Conservation (phyloP, 2,113 vertebrate genomes). For the Petroica traversi region DNA sequence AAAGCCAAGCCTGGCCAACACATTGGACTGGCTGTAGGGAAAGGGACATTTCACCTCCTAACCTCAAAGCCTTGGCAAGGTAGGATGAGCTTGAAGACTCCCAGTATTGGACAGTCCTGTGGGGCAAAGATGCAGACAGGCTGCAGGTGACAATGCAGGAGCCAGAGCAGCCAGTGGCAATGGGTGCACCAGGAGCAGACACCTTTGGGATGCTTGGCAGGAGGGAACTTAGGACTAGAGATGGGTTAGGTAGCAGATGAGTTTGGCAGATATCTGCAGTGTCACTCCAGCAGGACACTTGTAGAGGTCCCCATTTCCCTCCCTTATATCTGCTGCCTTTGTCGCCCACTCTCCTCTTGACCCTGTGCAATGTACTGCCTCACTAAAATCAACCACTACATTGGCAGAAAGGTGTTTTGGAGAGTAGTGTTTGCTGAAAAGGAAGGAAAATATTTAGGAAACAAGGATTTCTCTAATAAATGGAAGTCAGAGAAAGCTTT, state of each 20-base stretch:
- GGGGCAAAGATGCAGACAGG: neutral
- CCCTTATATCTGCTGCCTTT: neutral
- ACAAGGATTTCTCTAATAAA: neutral
- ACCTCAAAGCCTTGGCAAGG: neutral
- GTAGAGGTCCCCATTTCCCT: neutral
- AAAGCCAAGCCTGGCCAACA: neutral
- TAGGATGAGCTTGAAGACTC: neutral
- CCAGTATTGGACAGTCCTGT: accelerated
- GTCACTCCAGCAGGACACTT: neutral
- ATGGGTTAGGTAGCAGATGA: neutral
- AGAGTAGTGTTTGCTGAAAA: neutral
- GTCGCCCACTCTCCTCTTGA: neutral
- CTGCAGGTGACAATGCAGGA: neutral
- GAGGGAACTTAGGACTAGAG: accelerated
- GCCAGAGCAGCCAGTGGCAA: neutral
- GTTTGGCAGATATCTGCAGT: neutral
- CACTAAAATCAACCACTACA: neutral
- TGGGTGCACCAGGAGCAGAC: neutral
- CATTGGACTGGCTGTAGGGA: neutral
- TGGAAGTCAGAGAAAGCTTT: neutral
- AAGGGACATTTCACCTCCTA: neutral
- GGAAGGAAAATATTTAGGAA: neutral
- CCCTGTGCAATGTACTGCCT: neutral
- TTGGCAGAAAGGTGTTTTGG: neutral
- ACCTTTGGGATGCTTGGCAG: accelerated